These are phyloP conservation scores for Cinclus mexicanus DNA, from an alignment of 2,113 vertebrate genomes.

Conservation along the genomic window DNA sequence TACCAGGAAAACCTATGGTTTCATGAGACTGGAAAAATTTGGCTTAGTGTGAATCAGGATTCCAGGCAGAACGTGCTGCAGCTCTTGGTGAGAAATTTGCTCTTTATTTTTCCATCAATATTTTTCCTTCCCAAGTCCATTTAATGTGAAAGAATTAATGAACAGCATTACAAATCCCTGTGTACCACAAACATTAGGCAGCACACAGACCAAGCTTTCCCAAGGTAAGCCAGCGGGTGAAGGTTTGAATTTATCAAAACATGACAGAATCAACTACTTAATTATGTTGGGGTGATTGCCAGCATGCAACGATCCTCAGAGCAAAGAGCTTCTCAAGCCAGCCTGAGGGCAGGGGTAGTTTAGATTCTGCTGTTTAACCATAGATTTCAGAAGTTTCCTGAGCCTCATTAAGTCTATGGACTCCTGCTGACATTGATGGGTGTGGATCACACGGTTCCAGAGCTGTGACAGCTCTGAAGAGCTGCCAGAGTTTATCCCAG, in stretches of 20 bases:
- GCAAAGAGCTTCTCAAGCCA: background rate
- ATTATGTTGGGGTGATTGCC: slow-evolving; percentile 43
- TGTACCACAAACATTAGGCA: background rate
- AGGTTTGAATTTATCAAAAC: slow-evolving; percentile 64
- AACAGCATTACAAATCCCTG: slow-evolving; percentile 47
- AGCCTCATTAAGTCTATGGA: background rate
- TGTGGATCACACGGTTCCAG: background rate
- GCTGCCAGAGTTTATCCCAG: background rate
- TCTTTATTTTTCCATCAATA: slow-evolving; percentile 35
- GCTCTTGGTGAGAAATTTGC: background rate
- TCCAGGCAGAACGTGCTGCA: background rate
- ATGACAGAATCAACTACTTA: slow-evolving; percentile 41
- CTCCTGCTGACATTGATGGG: background rate
- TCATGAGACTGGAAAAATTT: background rate
- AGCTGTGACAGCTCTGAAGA: background rate
- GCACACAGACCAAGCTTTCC: background rate
- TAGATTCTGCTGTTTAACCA: background rate
- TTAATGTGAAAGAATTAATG: slow-evolving; percentile 43
- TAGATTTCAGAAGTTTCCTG: background rate
- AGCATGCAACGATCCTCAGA: background rate
- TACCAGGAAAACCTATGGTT: slow-evolving; percentile 8
- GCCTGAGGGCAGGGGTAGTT: background rate
- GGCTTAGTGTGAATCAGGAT: background rate
- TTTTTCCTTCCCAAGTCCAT: slow-evolving; percentile 28
- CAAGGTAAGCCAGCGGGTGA: background rate